Evolutionary conservation across 1,140 invertebrate species (phyloP).

Genomic region (Hyphantria cunea): DNA sequence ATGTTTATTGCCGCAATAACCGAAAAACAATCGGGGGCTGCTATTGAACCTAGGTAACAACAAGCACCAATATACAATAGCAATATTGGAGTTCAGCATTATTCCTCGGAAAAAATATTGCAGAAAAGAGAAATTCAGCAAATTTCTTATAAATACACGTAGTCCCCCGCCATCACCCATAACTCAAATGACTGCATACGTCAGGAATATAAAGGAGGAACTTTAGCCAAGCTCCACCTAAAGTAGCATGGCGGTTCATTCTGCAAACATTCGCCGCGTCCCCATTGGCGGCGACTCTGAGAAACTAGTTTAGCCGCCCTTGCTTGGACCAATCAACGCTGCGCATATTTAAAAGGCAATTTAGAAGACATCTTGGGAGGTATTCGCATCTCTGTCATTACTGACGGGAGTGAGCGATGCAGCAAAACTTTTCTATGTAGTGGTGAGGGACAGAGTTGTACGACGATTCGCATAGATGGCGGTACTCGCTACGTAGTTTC

Average conservation of each 20-base stretch:
- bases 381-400: conserved; percentile 52
- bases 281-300: conserved; percentile 60
- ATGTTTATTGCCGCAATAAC: too few species aligned
- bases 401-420: conserved; percentile 48
- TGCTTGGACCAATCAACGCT: conserved; percentile 67
- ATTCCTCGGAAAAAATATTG: conserved; percentile 49
- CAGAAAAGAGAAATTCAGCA: conserved; percentile 60
- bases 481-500: conserved; percentile 46
- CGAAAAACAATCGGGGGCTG: too few species aligned
- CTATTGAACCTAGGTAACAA: too few species aligned
- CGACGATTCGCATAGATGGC: conserved; percentile 54
- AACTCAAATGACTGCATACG: conserved; percentile 78
- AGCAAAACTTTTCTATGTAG: conserved; percentile 39
- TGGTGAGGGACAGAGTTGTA: conserved; percentile 35
- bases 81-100: conserved; percentile 41
- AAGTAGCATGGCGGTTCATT: conserved; percentile 71
- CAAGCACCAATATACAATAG: background rate
- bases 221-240: conserved; percentile 64
- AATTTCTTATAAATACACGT: conserved; percentile 68
- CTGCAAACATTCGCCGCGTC: conserved; percentile 42
- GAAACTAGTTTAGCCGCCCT: conserved; percentile 47
- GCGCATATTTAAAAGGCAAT: conserved; percentile 51
- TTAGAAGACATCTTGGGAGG: conserved; percentile 50
- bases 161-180: conserved; percentile 67
- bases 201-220: conserved; percentile 79